Base-by-base conservation (phyloP, 2,797 vertebrate genomes). In the Champsocephalus esox region DNA sequence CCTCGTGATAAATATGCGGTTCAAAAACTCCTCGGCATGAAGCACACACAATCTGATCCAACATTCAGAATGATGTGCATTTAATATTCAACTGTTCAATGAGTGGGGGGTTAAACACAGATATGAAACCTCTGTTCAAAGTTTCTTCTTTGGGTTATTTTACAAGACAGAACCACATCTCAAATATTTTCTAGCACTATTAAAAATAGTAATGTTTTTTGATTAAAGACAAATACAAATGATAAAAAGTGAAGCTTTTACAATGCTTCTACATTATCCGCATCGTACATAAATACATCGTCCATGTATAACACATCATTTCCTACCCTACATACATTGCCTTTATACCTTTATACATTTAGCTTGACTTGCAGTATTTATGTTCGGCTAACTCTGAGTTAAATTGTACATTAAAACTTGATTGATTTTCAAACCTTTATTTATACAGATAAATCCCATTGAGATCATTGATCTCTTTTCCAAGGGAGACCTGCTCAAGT, bases 1-100 rank as follows among this genome's bases (percentile, higher is more conserved):
- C 16, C 3, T 52, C 1, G 1, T 45, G 87, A 87, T 85, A 73
- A 70, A 17, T 6, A 10, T 8, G 62, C 60, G 82, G 66, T 79
- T 54, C 4, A 28, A 65, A 81, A 68, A 49, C 49, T 17, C 10
- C 68, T 51, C 69, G 45, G 55, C 13, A 49, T 45, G 54, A 74
- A 51, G 79, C 61, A 63, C 2, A 71, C 11, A 43, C 34, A 17
- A n/a, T 44, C 17, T 57, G 49, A 68, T 71, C 34, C 62, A 58
- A 67, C 12, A 1, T 38, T 52, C 10, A 43, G 7, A 58, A 54
- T 60, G 43, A 51, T 75, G 7, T 38, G 51, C 44, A 2, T 3
- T 38, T 38, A 63, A 66, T 73, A 68, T 62, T 64, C 0, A 1
- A 17, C 3, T 10, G 3, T 13, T 54, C 1, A 13, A 2, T 38